Evolutionary conservation across 2,113 vertebrate species (phyloP).

Genomic region (Prunella fulvescens): DNA sequence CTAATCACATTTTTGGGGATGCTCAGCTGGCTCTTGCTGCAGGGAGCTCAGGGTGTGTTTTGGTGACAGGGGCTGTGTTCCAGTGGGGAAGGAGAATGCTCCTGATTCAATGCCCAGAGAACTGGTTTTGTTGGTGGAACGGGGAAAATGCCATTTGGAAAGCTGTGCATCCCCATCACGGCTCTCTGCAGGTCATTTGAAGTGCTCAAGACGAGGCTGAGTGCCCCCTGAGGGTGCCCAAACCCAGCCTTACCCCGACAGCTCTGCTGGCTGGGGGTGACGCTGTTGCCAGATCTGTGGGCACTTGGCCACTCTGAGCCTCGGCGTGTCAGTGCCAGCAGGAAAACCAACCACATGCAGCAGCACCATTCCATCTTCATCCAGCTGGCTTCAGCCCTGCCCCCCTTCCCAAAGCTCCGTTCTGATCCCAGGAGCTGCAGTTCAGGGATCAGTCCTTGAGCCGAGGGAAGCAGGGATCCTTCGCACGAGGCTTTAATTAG

Average conservation of each 20-base stretch:
- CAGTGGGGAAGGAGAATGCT: neutral
- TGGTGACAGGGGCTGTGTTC: neutral
- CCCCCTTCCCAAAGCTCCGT: too few relatives aligned
- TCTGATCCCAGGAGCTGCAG: neutral
- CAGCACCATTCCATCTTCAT: accelerated
- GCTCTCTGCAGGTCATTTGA: neutral
- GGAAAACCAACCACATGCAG: neutral
- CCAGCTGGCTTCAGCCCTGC: neutral
- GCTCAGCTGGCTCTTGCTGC: neutral
- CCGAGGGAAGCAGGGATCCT: neutral
- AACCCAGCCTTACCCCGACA: neutral
- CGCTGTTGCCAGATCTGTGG: accelerated
- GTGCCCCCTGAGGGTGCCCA: neutral
- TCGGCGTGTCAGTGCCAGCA: neutral
- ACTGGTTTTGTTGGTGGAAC: neutral
- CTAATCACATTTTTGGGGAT: neutral
- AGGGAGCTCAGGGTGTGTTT: neutral
- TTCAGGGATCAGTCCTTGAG: neutral
- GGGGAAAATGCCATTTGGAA: neutral
- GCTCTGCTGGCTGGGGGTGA: neutral
- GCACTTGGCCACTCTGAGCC: neutral
- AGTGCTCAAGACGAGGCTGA: neutral
- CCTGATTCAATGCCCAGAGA: neutral
- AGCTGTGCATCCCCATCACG: accelerated
- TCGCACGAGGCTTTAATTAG: neutral